phyloP scores from a whole-genome alignment of 2,797 vertebrate species.

The Schizothorax lantsangensis region DNA sequence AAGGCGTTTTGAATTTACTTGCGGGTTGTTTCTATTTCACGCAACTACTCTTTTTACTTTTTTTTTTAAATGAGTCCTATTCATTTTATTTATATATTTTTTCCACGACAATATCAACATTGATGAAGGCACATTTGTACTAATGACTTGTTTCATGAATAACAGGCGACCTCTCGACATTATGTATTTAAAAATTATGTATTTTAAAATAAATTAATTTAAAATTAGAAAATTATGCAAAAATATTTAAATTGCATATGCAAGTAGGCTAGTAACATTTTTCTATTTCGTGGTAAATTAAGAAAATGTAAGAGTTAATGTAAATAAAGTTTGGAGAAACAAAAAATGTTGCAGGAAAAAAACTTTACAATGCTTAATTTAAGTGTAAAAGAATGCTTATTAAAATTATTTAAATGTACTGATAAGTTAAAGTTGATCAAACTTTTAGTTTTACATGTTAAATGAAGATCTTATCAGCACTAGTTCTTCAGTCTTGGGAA shows the following conservation, averaged over 20 bases:
- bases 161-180: background rate
- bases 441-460: background rate
- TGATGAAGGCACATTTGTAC: background rate
- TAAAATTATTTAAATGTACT: background rate
- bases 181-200: background rate
- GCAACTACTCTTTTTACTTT: background rate
- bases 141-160: background rate
- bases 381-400: background rate
- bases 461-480: background rate
- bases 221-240: background rate
- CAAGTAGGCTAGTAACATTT: background rate
- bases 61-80: too few relatives aligned
- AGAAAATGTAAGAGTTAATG: background rate
- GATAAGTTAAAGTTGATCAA: background rate
- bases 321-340: background rate
- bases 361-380: background rate
- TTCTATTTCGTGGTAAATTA: background rate
- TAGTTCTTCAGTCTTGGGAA: slow-evolving; percentile 21
- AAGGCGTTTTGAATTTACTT: background rate
- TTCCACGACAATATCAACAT: background rate
- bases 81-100: background rate
- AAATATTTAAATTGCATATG: background rate
- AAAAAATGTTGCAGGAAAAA: background rate
- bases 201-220: background rate
- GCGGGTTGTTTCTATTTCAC: background rate